Evolutionary conservation across 2,888 invertebrate species (phyloP).

Genomic region (Rotaria macrura): DNA sequence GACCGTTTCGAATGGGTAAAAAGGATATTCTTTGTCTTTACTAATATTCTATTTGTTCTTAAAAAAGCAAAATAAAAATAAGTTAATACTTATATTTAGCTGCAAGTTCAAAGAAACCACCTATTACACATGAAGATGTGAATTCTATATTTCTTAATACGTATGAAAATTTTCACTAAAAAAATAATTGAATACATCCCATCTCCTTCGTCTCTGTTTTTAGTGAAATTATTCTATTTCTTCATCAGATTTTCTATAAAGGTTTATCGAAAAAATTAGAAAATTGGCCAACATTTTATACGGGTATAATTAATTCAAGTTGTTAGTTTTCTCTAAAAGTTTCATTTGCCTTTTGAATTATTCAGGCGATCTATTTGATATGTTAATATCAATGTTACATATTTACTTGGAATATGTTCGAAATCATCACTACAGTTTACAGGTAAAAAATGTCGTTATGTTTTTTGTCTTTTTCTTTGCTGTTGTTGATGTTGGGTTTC

Average conservation of each 20-base stretch:
- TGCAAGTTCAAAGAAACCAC: slow-evolving; percentile 79
- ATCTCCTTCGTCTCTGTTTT: slow-evolving; percentile 35
- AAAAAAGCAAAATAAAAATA: too few species aligned
- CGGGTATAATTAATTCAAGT: slow-evolving; percentile 58
- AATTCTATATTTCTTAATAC: slow-evolving; percentile 82
- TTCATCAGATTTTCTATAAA: slow-evolving; percentile 85
- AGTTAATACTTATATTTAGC: slow-evolving; percentile 50
- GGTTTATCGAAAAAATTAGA: slow-evolving; percentile 79
- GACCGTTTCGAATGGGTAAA: slow-evolving; percentile 53
- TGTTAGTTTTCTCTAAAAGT: too few species aligned
- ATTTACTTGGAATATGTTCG: slow-evolving; percentile 88
- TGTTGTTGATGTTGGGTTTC: too few species aligned
- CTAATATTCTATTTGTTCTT: too few species aligned
- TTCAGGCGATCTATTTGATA: slow-evolving; percentile 82
- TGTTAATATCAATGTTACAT: slow-evolving; percentile 81
- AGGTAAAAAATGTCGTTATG: too few species aligned
- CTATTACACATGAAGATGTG: slow-evolving; percentile 81
- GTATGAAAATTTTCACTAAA: slow-evolving; percentile 37
- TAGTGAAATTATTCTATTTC: slow-evolving; percentile 74
- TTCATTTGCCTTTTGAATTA: too few species aligned
- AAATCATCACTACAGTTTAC: slow-evolving; percentile 83
- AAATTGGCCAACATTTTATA: slow-evolving; percentile 80
- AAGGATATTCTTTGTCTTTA: too few species aligned
- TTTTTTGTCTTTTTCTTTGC: too few species aligned
- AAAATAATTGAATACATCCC: background rate